Conservation (phyloP, 2,888 invertebrate species). For the Tetranychus piercei region DNA sequence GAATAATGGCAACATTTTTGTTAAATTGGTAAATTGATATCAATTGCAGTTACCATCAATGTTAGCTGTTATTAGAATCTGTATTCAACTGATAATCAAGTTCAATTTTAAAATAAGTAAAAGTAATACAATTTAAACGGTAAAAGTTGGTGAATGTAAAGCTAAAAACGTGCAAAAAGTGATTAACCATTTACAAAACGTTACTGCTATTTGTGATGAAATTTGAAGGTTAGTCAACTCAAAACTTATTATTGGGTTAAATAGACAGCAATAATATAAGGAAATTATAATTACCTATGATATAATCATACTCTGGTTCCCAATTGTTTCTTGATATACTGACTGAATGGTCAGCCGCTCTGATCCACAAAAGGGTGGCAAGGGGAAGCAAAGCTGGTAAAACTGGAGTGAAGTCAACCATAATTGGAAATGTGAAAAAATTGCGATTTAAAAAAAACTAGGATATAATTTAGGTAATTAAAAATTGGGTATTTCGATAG, state of each 20-base stretch:
- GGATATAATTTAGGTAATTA: no score
- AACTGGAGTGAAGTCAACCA: slow-evolving; percentile 20
- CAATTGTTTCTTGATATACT: slow-evolving; percentile 26
- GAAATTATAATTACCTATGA: slow-evolving; percentile 25
- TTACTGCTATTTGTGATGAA: no score
- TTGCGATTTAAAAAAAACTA: no score
- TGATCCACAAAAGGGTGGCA: slow-evolving; percentile 26
- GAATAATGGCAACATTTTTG: no score
- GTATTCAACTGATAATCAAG: no score
- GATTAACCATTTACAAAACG: no score
- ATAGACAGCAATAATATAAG: neutral
- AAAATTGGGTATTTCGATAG: no score
- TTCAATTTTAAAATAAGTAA: neutral
- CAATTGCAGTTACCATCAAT: no score
- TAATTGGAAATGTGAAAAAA: neutral
- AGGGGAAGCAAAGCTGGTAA: slow-evolving; percentile 26
- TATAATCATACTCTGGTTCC: slow-evolving; percentile 28
- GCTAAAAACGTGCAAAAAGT: neutral
- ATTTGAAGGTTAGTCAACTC: neutral
- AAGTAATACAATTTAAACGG: neutral
- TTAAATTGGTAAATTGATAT: no score
- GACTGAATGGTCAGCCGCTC: slow-evolving; percentile 27
- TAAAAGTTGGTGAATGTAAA: neutral
- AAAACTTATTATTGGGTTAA: neutral
- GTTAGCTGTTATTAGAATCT: no score